Percentiles rank a stretch among this genome's conserved stretches.
phyloP scores from a whole-genome alignment of 2,888 invertebrate species.

The Cosmorhoe ocellata region DNA sequence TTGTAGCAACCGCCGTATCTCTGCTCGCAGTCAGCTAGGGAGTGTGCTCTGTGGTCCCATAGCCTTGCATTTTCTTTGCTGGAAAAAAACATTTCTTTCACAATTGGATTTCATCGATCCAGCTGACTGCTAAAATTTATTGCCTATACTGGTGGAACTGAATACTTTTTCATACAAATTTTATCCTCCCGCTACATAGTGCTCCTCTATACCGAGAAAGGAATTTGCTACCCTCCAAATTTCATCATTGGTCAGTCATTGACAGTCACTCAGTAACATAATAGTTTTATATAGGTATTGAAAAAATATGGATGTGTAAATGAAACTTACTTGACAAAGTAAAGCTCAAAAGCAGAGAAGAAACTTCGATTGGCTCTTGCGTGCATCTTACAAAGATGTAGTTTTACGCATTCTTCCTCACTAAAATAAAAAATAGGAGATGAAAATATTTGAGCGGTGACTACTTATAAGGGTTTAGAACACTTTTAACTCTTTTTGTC shows the following conservation, averaged over 20 bases:
- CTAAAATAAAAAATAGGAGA: slow-evolving; percentile 31
- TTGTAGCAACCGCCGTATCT: slow-evolving; percentile 58
- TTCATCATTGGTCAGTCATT: too few relatives aligned
- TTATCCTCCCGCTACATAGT: too few relatives aligned
- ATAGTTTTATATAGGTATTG: too few relatives aligned
- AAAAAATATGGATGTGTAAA: too few relatives aligned
- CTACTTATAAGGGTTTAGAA: too few relatives aligned
- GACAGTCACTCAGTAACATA: too few relatives aligned
- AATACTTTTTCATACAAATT: neutral
- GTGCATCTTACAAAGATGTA: slow-evolving; percentile 67
- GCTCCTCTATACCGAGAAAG: too few relatives aligned
- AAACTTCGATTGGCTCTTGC: slow-evolving; percentile 59
- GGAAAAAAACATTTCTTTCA: slow-evolving; percentile 11
- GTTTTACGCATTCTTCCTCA: slow-evolving; percentile 66
- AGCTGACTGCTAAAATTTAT: too few relatives aligned
- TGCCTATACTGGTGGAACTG: neutral
- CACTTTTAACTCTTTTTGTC: too few relatives aligned
- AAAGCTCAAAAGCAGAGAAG: slow-evolving; percentile 66
- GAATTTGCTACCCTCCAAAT: too few relatives aligned
- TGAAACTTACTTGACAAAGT: slow-evolving; percentile 74
- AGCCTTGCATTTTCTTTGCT: slow-evolving; percentile 72
- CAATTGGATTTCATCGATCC: too few relatives aligned
- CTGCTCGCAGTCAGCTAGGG: slow-evolving; percentile 54
- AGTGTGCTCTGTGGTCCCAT: slow-evolving; percentile 67
- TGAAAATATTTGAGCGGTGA: neutral